A percentile compares a stretch with the other conserved stretches of the same genome.
phyloP scores from a whole-genome alignment of 2,888 invertebrate genomes.

The Tillus elongatus region DNA sequence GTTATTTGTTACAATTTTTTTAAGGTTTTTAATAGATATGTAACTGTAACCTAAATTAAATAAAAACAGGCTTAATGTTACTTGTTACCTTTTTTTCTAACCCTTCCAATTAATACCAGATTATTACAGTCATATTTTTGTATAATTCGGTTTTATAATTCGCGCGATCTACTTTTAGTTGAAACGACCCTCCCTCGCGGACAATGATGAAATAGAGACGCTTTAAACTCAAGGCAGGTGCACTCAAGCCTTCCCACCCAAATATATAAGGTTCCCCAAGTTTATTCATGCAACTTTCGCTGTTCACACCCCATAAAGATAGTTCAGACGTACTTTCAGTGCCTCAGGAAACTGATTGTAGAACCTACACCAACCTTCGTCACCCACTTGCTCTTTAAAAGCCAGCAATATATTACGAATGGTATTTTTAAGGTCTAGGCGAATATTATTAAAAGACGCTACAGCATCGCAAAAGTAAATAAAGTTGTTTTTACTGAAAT shows the following conservation, averaged over 20 bases:
- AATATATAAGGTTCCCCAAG: slow-evolving; percentile 22
- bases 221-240: slow-evolving; percentile 34
- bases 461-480: slow-evolving; percentile 99
- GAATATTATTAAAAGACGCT: slow-evolving; percentile 79
- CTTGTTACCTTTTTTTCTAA: too few relatives aligned
- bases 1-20: too few relatives aligned
- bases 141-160: too few relatives aligned
- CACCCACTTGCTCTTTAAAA: slow-evolving; percentile 93
- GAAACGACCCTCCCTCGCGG: slow-evolving; percentile 33
- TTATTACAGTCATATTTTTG: too few relatives aligned
- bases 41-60: too few relatives aligned
- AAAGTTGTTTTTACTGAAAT: slow-evolving; percentile 91
- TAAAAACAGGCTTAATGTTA: too few relatives aligned
- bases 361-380: slow-evolving; percentile 93
- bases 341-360: slow-evolving; percentile 92
- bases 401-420: slow-evolving; percentile 86
- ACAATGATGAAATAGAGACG: slow-evolving; percentile 25
- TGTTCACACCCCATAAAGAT: slow-evolving; percentile 54
- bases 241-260: slow-evolving; percentile 38
- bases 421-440: slow-evolving; percentile 93
- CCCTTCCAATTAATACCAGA: too few relatives aligned
- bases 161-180: slow-evolving; percentile 4
- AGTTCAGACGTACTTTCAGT: slow-evolving; percentile 78
- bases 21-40: too few relatives aligned
- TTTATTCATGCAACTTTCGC: slow-evolving; percentile 7